A percentile compares a stretch with the other conserved stretches of the same genome.
Conservation (phyloP, 2,113 vertebrate genomes). For the Arizona elegans region DNA sequence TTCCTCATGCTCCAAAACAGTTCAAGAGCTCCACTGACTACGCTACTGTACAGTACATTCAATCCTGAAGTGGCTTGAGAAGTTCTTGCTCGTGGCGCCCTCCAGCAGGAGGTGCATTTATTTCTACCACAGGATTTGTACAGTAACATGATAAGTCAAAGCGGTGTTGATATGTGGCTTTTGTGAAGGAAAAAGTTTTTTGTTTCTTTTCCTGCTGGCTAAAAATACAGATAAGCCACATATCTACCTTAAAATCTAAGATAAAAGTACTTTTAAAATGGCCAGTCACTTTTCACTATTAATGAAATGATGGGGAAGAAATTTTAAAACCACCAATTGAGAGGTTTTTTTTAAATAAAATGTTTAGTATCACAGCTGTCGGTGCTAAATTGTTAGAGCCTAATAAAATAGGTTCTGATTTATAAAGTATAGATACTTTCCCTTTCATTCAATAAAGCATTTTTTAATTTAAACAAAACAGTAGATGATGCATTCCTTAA, state of each 20-base stretch:
- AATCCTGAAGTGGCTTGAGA: too few relatives aligned
- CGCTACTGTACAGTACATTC: too few relatives aligned
- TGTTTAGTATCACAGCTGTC: neutral
- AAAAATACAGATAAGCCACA: neutral
- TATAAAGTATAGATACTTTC: neutral
- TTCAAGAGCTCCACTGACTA: too few relatives aligned
- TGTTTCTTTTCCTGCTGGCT: neutral
- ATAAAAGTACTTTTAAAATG: neutral
- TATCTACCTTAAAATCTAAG: neutral
- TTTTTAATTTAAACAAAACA: neutral
- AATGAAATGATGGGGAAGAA: neutral
- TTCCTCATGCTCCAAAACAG: neutral
- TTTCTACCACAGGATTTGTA: neutral
- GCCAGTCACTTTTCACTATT: neutral
- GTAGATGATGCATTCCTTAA: neutral
- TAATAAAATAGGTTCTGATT: neutral
- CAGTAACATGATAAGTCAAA: neutral
- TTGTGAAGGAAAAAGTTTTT: neutral
- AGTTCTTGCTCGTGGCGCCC: neutral
- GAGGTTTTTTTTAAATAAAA: neutral
- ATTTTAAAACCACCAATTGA: neutral
- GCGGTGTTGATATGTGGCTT: neutral
- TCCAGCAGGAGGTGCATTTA: neutral
- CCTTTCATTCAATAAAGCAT: neutral
- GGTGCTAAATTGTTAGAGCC: neutral